Conservation (phyloP, 2,113 vertebrate species). For the Thunnus maccoyii region DNA sequence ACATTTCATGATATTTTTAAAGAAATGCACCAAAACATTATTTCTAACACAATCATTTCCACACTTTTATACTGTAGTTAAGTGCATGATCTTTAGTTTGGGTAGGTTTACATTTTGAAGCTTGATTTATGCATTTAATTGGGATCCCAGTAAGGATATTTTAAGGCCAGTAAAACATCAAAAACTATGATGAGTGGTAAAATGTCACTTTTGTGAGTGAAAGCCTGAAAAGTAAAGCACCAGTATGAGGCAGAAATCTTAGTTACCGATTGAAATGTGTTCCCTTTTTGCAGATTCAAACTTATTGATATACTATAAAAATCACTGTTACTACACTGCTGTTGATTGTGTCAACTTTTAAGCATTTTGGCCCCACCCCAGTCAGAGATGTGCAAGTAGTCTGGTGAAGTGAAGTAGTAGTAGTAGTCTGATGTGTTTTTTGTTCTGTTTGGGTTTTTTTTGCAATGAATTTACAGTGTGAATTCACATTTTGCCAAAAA, state of each 20-base stretch:
- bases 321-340: no score
- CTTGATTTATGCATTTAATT: neutral
- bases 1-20: neutral
- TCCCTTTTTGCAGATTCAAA: no score
- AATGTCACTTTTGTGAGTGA: neutral
- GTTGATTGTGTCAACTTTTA: neutral
- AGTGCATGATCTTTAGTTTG: no score
- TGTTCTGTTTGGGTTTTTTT: no score
- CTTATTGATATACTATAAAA: no score
- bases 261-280: neutral
- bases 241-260: no score
- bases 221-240: neutral
- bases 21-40: neutral
- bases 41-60: neutral
- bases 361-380: no score
- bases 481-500: no score
- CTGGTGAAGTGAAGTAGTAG: no score
- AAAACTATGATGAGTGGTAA: neutral
- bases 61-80: neutral
- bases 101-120: no score
- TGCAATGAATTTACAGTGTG: neutral
- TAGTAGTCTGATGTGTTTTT: no score
- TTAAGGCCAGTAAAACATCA: neutral
- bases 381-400: neutral
- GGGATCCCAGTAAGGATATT: neutral